Evolutionary conservation across 1,140 invertebrate species (phyloP), one percentile per base, ranked within the genome.

Genomic region (Diuraphis noxia): DNA sequence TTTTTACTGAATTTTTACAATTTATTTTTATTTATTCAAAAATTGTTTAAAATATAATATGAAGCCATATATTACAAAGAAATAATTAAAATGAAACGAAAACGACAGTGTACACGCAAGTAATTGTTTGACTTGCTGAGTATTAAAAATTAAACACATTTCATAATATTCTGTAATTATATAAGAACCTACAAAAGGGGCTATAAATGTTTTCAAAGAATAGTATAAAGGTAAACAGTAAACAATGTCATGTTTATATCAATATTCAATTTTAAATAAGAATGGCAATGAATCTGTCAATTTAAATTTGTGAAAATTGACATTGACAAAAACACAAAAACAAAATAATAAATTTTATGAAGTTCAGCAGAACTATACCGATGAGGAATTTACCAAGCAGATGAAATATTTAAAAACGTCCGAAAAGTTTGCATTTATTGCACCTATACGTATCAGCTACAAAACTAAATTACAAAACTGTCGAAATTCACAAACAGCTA

Each of bases 371-470:
- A 38, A 38, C 5, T 23, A n/a, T n/a, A 40, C 19, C 8, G 49
- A 38, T 6, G 4, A 25, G 49, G 23, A 19, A 87, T 87, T 87
- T 87, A 87, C 36, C 9, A 86, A 46, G n/a, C 1, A 86, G 43
- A 84, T 84, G 41, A 84, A 84, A 43, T 84, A 43, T 84, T 84
- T 41, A n/a, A 43, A 84, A 84, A 43, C 25, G 38, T n/a, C 40
- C 25, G 8, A n/a, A n/a, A 5, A 43, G 41, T 34, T 82, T 41
- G 10, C 21, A 40, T 40, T 82, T 81, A 25, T 81, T 81, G 23
- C 40, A 77, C 6, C 52, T 7, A 56, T 46, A 9, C 56, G 21
- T 82, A 82, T 82, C 23, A 9, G 25, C 21, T 82, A 40, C 23
- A 25, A 30, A 23, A 17, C 30, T 5, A 72, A 43, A 84, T 30